A percentile compares a stretch with the other conserved stretches of the same genome.
These are phyloP conservation scores for Sternarchorhynchus goeldii DNA, from an alignment of 2,797 vertebrate genomes.

Conservation along the genomic window DNA sequence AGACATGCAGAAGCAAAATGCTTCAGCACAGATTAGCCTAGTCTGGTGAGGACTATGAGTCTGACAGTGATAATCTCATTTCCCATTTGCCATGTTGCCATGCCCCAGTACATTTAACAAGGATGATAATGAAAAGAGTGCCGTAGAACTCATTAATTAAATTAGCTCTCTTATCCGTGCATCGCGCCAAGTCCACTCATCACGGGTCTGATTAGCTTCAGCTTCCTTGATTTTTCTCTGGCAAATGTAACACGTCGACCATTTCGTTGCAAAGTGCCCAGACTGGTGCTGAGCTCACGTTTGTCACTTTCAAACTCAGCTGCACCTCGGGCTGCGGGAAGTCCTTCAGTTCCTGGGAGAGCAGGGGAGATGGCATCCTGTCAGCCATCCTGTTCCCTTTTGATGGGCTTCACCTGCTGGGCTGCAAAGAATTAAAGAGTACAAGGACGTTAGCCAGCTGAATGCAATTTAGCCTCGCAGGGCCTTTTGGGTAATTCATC, in stretches of 20 bases:
- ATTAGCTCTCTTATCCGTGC: slow-evolving; percentile 72
- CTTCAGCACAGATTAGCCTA: slow-evolving; percentile 64
- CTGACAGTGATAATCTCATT: slow-evolving; percentile 71
- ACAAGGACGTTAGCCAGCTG: slow-evolving; percentile 41
- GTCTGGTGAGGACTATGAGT: slow-evolving; percentile 65
- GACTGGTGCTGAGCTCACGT: slow-evolving; percentile 40
- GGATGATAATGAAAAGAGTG: slow-evolving; percentile 73
- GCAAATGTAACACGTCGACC: slow-evolving; percentile 59
- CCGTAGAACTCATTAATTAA: slow-evolving; percentile 75
- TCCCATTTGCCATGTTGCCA: slow-evolving; percentile 65
- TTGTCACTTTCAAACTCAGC: slow-evolving; percentile 62
- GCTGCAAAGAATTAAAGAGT: slow-evolving; percentile 58
- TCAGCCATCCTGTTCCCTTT: slow-evolving; percentile 19
- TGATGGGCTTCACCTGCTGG: slow-evolving; percentile 61
- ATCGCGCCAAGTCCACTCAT: slow-evolving; percentile 67
- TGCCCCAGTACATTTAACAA: slow-evolving; percentile 71
- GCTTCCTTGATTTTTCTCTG: slow-evolving; percentile 54
- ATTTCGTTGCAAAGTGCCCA: slow-evolving; percentile 51
- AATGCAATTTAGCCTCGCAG: slow-evolving; percentile 55
- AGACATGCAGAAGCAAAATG: slow-evolving; percentile 55
- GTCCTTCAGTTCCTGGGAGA: slow-evolving; percentile 47
- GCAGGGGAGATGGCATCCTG: slow-evolving; percentile 11
- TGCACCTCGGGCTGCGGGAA: slow-evolving; percentile 49
- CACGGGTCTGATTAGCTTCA: slow-evolving; percentile 56
- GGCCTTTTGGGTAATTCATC: slow-evolving; percentile 52